Evolutionary conservation across 2,797 vertebrate genomes (phyloP), one percentile per base, ranked within the genome.

Genomic region (Sebastes iracundus): DNA sequence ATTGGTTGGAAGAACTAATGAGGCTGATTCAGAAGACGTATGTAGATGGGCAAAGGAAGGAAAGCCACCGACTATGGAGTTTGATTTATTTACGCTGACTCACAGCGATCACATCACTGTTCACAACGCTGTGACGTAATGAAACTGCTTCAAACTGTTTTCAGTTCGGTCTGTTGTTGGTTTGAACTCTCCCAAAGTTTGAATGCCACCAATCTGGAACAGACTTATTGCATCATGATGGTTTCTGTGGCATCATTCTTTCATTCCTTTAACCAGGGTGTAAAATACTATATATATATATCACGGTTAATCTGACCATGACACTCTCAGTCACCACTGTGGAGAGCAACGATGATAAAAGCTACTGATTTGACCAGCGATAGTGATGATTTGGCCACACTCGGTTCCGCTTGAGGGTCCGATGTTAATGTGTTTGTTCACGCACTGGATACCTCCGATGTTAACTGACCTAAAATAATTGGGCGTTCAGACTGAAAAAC

Each of bases 171-270:
- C 49, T 52, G 49, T 52, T 20, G 49, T 10, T n/a, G 49, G 49
- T 52, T 52, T 52, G 20, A 52, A 52, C 7, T 52, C 6, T 0
- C 0, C 20, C 49, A 52, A 20, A 52, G 49, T 46, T 46, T 0
- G 3, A 46, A 52, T 20, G 20, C 49, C 49, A 52, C 49, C 35
- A 0, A 52, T 52, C 2, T n/a, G 38, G 2, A 33, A 25, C n/a
- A 33, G 10, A 7, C 27, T 66, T 58, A 46, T 1, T 14, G 16
- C 55, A 13, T 30, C 33, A 58, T 30, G n/a, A 20, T 7, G 1
- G 35, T 78, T 23, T 14, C 23, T 42, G 32, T 53, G 23, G 13
- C 28, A n/a, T 23, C 13, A 32, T 11, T 71, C 8, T 14, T 33
- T 33, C 33, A 25, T n/a, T 20, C 1, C 32, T 74, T 55, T n/a